Conservation (phyloP, 2,113 vertebrate species). For the Neogobius melanostomus region DNA sequence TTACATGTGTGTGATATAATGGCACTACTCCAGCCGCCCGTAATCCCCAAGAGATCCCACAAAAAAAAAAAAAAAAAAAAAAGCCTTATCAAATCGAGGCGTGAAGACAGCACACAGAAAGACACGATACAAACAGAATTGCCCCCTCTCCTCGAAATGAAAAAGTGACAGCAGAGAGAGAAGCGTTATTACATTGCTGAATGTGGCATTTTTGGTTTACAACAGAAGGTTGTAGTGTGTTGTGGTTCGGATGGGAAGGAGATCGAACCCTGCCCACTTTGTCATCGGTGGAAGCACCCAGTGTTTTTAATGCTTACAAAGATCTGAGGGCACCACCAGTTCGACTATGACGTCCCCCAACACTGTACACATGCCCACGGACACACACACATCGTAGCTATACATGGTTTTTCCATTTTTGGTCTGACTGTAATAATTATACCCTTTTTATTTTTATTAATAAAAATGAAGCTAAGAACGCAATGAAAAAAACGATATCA, state of each 20-base stretch:
- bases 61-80: conserved; percentile 18
- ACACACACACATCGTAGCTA: conserved; percentile 64
- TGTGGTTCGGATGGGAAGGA: conserved; percentile 50
- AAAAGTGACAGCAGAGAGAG: conserved; percentile 61
- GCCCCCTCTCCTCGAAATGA: conserved; percentile 67
- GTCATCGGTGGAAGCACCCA: conserved; percentile 58
- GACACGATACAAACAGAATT: conserved; percentile 67
- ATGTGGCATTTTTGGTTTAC: conserved; percentile 78
- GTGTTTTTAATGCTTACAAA: conserved; percentile 58
- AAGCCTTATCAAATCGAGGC: conserved; percentile 53
- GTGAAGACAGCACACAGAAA: conserved; percentile 65
- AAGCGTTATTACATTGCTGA: conserved; percentile 71
- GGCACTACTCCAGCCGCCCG: conserved; percentile 45
- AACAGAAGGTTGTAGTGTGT: conserved; percentile 69
- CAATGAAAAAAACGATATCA: conserved; percentile 67
- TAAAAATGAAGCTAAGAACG: conserved; percentile 68
- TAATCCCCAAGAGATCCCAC: not conserved
- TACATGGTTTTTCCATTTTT: conserved; percentile 73
- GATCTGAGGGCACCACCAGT: conserved; percentile 53
- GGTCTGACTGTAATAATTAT: conserved; percentile 76
- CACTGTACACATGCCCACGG: conserved; percentile 68
- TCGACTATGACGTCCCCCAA: conserved; percentile 57
- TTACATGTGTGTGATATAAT: conserved; percentile 56
- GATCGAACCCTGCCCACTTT: conserved; percentile 46
- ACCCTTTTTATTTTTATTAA: conserved; percentile 66